phyloP scores from a whole-genome alignment of 2,113 vertebrate genomes.

The Spheniscus mendiculus region DNA sequence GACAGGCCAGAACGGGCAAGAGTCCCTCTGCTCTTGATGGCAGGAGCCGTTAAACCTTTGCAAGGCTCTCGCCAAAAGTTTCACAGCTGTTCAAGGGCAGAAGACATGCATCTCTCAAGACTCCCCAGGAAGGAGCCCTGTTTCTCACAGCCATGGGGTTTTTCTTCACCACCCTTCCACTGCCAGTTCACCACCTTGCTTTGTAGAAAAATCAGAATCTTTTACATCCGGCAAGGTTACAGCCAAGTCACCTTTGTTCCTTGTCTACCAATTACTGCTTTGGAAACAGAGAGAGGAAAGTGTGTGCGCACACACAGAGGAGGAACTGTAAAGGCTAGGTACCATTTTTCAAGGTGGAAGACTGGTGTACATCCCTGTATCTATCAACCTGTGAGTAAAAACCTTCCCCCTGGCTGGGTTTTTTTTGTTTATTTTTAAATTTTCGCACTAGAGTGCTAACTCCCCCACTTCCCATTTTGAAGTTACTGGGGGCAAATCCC shows the following conservation, averaged over 20 bases:
- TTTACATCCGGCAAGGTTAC: neutral
- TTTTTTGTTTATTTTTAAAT: neutral
- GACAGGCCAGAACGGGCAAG: neutral
- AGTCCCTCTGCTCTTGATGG: neutral
- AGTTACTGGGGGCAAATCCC: neutral
- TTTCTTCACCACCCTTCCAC: neutral
- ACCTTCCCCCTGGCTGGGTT: conserved; percentile 22
- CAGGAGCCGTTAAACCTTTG: neutral
- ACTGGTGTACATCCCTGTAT: conserved; percentile 51
- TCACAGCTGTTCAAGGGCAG: neutral
- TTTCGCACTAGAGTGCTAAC: neutral
- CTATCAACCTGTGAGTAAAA: neutral
- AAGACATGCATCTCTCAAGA: neutral
- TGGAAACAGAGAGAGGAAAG: neutral
- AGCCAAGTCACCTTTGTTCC: neutral
- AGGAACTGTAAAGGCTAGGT: conserved; percentile 30
- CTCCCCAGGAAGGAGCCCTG: neutral
- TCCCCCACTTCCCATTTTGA: neutral
- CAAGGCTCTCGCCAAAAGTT: neutral
- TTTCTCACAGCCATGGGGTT: neutral
- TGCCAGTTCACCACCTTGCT: neutral
- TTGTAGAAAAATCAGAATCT: neutral
- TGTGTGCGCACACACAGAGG: neutral
- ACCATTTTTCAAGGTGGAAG: conserved; percentile 55
- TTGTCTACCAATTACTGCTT: neutral